phyloP scores from a whole-genome alignment of 2,888 invertebrate genomes.

The Agrotis segetum region DNA sequence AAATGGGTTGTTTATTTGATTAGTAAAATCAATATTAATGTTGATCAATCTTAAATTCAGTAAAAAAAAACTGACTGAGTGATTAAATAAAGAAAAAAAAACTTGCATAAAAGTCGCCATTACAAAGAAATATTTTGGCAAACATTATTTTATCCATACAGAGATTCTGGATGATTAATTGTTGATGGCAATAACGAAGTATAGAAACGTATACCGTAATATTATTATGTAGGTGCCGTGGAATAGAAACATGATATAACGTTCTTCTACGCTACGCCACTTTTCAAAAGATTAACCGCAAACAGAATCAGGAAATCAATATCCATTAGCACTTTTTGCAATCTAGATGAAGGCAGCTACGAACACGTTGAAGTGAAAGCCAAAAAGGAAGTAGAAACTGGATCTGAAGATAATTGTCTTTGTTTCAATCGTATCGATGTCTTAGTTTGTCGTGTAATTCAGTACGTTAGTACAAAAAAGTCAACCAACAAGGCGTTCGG shows the following conservation, averaged over 20 bases:
- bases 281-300: not conserved
- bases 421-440: slow-evolving; percentile 41
- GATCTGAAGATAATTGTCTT: slow-evolving; percentile 30
- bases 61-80: not conserved
- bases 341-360: slow-evolving; percentile 12
- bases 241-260: no score
- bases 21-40: not conserved
- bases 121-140: no score
- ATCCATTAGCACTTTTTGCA: slow-evolving; percentile 19
- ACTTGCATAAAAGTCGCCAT: no score
- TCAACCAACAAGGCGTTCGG: not conserved
- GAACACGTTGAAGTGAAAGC: slow-evolving; percentile 36
- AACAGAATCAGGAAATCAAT: slow-evolving; percentile 28
- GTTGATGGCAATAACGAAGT: no score
- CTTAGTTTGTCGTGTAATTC: slow-evolving; percentile 18
- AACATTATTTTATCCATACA: not conserved
- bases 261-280: not conserved
- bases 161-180: no score
- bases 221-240: no score
- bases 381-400: slow-evolving; percentile 42
- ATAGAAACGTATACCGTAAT: no score
- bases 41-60: not conserved
- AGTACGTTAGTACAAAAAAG: slow-evolving; percentile 11
- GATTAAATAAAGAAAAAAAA: no score
- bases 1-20: not conserved